These are phyloP conservation scores for Chamaetylas fuelleborni DNA, from an alignment of 2,113 vertebrate species.

Conservation along the genomic window DNA sequence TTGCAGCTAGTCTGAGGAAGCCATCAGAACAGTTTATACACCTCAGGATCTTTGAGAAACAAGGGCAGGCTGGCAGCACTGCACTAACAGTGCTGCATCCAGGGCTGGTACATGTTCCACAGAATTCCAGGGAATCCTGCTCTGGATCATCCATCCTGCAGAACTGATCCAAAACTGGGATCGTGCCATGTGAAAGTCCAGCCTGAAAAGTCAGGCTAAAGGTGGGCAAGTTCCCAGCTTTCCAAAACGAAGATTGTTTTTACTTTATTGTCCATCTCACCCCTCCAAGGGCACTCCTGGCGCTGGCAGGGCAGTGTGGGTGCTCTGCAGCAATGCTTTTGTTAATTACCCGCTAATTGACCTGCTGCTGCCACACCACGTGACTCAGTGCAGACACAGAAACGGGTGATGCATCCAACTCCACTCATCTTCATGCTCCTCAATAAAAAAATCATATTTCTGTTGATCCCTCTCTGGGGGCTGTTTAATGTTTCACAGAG, in stretches of 20 bases:
- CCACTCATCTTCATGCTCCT: background rate
- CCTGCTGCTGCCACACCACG: background rate
- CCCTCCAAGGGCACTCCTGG: background rate
- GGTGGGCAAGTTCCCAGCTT: background rate
- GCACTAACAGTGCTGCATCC: background rate
- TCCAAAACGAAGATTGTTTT: background rate
- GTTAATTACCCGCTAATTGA: background rate
- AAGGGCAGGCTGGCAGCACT: background rate
- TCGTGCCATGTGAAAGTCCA: background rate
- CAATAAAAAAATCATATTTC: background rate
- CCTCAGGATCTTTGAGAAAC: background rate
- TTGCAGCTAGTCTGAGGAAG: conserved; percentile 2
- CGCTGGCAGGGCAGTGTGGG: background rate
- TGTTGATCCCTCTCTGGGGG: background rate
- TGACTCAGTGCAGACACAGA: background rate
- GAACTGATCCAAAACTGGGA: background rate
- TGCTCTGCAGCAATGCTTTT: background rate
- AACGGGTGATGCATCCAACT: background rate
- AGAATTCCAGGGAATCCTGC: background rate
- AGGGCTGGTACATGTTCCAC: background rate
- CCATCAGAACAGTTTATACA: background rate
- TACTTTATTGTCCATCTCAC: background rate
- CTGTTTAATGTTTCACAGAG: background rate
- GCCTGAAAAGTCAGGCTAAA: background rate
- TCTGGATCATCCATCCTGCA: background rate